Evolutionary conservation across 2,888 invertebrate genomes (phyloP), one percentile per base, ranked within the genome.

Genomic region (Parasteatoda lunata): DNA sequence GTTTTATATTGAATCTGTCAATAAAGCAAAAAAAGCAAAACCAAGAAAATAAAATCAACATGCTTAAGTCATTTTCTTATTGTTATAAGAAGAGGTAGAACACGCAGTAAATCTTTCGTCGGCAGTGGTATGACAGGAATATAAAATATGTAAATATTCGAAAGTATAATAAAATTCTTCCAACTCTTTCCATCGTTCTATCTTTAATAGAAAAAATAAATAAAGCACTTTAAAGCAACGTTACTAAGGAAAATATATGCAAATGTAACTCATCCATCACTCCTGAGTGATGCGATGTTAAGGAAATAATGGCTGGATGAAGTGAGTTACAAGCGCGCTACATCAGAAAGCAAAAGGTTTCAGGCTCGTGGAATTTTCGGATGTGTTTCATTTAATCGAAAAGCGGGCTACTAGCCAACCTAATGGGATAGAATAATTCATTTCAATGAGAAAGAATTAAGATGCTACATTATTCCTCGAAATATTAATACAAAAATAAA

Each of bases 281-380:
- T 8, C n/a, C 8, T 80, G 80, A 80, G 45, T 80, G 73, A 80
- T 80, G 72, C 54, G 65, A 80, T 80, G 80, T 54, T 80, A 73
- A 64, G 72, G 68, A 80, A 80, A 80, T 80, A 80, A 73, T 80
- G 73, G 73, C 66, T 71, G 13, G n/a, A 47, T 80, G 73, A 80
- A 80, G 73, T 80, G 80, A 80, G 73, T 73, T 80, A 78, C 77
- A 54, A 52, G 49, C 11, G 54, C 52, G 65, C 64, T 59, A 59
- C 59, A 59, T 59, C 59, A 59, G n/a, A n/a, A 59, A 59, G 59
- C 59, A 59, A 59, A 59, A 59, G 59, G 59, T n/a, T 59, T 59
- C 59, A n/a, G 11, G 4, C 59, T 13, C 59, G n/a, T 59, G 9
- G 1, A 59, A 7, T 30, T 30, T 30, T 30, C 11, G 13, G 59